Evolutionary conservation across 2,888 invertebrate species (phyloP), one percentile per base, ranked within the genome.

Genomic region (Ormyrus rosae): DNA sequence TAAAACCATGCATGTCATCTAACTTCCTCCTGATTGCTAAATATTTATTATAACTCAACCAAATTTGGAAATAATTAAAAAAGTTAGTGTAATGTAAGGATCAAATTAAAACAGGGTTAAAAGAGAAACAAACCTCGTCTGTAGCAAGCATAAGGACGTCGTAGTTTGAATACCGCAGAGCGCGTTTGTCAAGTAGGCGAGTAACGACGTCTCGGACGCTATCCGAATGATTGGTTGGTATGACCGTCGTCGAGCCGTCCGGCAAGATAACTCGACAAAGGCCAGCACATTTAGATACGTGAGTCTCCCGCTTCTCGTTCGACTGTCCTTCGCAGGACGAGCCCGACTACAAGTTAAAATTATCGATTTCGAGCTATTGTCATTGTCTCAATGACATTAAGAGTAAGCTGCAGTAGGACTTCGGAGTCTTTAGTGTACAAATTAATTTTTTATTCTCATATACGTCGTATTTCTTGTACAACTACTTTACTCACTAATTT

Each of bases 241-340:
- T 96, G 84, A 98, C 97, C 0, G 98, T 97, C 4, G 98, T 97
- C 80, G 97, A 97, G 68, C 96, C 96, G 91, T 98, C 98, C 2
- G 96, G 96, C 81, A 99, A 92, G 87, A 96, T 94, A 81, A 99
- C 96, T 84, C 97, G 94, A 89, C 97, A 97, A 51, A 96, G 89
- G 81, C 91, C 91, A 83, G 90, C 88, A 84, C 90, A 90, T 86
- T 91, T 91, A 86, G 87, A 85, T 5, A 81, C 81, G 82, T 89
- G 90, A 85, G 86, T 86, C 78, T 90, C 90, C 88, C 88, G 90
- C 85, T 88, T 90, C 87, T 90, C 90, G 83, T 88, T 90, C 82
- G 87, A 88, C 81, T 89, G 90, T 85, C 91, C 90, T 85, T 91
- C 91, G 83, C 85, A 90, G 86, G 91, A 91, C 87, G 89, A 89